These are phyloP conservation scores for Triplophysa tibetana DNA, from an alignment of 2,113 vertebrate species.

Conservation along the genomic window DNA sequence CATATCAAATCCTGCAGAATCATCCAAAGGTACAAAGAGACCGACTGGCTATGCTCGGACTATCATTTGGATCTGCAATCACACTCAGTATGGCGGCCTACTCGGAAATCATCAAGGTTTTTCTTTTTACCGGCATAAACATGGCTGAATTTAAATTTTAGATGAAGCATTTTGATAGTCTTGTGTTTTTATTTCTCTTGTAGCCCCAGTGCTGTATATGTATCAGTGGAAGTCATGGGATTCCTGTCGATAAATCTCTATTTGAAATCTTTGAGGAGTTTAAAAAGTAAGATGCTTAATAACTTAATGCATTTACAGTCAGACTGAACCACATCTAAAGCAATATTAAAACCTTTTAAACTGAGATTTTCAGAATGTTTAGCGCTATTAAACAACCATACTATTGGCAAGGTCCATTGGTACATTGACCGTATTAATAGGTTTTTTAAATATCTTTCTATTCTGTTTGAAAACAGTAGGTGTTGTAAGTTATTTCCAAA, in stretches of 20 bases:
- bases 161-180: not conserved
- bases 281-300: conserved; percentile 41
- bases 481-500: too few species aligned
- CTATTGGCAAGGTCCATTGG: too few species aligned
- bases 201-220: conserved; percentile 72
- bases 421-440: too few species aligned
- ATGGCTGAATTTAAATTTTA: not conserved
- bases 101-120: conserved; percentile 57
- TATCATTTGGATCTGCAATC: conserved; percentile 63
- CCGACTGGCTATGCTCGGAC: conserved; percentile 66
- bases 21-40: conserved; percentile 66
- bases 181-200: conserved; percentile 24
- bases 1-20: conserved; percentile 60
- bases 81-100: conserved; percentile 54
- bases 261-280: accelerated
- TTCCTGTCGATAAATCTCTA: accelerated
- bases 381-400: not conserved
- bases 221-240: conserved; percentile 59
- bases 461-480: too few species aligned
- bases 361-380: not conserved
- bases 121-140: not conserved
- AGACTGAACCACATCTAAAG: not conserved
- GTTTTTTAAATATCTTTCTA: too few species aligned
- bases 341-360: not conserved
- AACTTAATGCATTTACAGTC: not conserved